Conservation (phyloP, 2,113 vertebrate genomes). For the Salvelinus namaycush region DNA sequence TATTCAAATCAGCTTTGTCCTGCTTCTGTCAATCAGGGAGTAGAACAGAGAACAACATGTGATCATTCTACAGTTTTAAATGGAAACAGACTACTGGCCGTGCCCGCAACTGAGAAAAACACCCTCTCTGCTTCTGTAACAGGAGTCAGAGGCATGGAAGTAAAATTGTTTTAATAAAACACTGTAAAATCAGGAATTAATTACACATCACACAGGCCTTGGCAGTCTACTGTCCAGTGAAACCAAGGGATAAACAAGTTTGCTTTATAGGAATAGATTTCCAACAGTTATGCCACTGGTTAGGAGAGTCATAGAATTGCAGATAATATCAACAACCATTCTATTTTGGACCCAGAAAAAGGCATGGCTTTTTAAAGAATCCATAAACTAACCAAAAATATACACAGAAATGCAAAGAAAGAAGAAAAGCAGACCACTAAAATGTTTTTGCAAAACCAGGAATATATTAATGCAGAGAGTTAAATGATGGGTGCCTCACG, state of each 20-base stretch:
- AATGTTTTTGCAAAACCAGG: neutral
- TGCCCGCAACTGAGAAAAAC: conserved; percentile 38
- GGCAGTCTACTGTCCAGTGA: conserved; percentile 47
- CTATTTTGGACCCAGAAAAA: neutral
- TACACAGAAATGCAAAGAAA: neutral
- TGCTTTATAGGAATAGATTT: conserved; percentile 39
- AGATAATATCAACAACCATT: conserved; percentile 3
- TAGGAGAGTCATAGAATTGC: neutral
- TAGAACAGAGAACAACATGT: conserved; percentile 16
- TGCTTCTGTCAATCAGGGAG: conserved; percentile 32
- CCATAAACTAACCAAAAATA: neutral
- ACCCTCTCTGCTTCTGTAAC: conserved; percentile 37
- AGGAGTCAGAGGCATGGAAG: conserved; percentile 28
- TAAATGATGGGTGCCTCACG: neutral
- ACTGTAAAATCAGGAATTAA: conserved; percentile 64
- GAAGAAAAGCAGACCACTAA: neutral
- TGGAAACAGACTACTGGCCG: conserved; percentile 58
- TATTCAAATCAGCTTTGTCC: conserved; percentile 3
- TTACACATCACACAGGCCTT: conserved; percentile 52
- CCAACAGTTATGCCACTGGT: conserved; percentile 33
- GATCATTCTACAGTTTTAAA: conserved; percentile 45
- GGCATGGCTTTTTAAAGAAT: neutral
- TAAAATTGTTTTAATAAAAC: conserved; percentile 60
- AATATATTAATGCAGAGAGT: neutral
- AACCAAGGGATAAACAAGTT: conserved; percentile 64